phyloP scores from a whole-genome alignment of 2,797 vertebrate species.

The Australoheros facetus region DNA sequence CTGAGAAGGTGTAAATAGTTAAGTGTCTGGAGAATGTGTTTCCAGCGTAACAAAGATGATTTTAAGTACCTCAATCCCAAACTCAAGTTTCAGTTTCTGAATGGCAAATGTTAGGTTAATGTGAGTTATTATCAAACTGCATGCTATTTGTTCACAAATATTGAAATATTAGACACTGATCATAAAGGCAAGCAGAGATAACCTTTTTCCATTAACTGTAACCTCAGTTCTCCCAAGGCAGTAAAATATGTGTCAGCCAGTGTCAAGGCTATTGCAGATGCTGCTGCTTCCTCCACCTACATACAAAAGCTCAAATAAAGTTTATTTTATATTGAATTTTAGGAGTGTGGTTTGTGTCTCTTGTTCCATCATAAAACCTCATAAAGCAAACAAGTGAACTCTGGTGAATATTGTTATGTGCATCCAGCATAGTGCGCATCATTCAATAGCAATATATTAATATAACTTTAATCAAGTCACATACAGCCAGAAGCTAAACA shows the following conservation, averaged over 20 bases:
- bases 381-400: constrained; percentile 13
- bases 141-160: background rate
- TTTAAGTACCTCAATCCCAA: background rate
- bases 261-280: background rate
- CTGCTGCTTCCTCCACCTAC: background rate
- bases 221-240: background rate
- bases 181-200: background rate
- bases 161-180: background rate
- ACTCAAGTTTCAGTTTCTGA: background rate
- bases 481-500: background rate
- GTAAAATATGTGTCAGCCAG: background rate
- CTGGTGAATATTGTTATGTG: background rate
- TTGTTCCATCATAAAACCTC: constrained; percentile 4
- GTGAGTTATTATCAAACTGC: background rate
- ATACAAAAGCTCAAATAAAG: background rate
- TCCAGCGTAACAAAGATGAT: background rate
- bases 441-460: constrained; percentile 21
- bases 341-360: background rate
- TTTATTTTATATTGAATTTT: constrained; percentile 4
- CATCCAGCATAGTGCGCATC: background rate
- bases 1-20: background rate
- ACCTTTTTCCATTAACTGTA: background rate
- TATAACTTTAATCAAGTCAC: constrained; percentile 7
- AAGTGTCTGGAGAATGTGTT: background rate
- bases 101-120: background rate